Evolutionary conservation across 2,888 invertebrate genomes (phyloP).

Genomic region (Mycalesis mineus): DNA sequence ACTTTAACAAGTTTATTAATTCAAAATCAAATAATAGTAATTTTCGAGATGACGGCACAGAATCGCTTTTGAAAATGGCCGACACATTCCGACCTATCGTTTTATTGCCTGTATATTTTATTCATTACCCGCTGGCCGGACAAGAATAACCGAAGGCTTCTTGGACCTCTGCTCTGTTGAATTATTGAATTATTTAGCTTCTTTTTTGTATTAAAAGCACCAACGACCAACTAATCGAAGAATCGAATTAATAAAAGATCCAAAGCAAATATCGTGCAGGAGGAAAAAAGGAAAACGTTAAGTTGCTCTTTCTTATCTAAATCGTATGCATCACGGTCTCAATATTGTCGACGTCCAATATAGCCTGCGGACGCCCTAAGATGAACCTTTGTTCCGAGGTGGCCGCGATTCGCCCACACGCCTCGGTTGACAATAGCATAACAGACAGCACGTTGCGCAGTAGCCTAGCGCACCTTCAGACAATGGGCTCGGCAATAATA

Average conservation of each 20-base stretch:
- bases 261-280: background rate
- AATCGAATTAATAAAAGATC: constrained; percentile 2
- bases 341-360: background rate
- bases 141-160: constrained; percentile 29
- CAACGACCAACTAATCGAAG: constrained; percentile 12
- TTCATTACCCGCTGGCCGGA: constrained; percentile 51
- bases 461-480: constrained; percentile 50
- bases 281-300: background rate
- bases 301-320: background rate
- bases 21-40: constrained; percentile 75
- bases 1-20: constrained; percentile 78
- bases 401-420: constrained; percentile 53
- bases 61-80: constrained; percentile 67
- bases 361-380: constrained; percentile 22
- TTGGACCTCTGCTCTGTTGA: constrained; percentile 24
- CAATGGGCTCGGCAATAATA: constrained; percentile 60
- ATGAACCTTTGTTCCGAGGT: constrained; percentile 33
- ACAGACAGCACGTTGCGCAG: constrained; percentile 57
- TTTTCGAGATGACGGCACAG: constrained; percentile 70
- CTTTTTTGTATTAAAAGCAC: constrained; percentile 21
- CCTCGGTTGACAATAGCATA: constrained; percentile 49
- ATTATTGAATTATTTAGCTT: constrained; percentile 27
- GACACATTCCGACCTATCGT: constrained; percentile 65
- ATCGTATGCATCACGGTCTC: background rate
- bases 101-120: constrained; percentile 66